Base-by-base conservation (phyloP, 2,888 invertebrate genomes). In the Perithous albicinctus region DNA sequence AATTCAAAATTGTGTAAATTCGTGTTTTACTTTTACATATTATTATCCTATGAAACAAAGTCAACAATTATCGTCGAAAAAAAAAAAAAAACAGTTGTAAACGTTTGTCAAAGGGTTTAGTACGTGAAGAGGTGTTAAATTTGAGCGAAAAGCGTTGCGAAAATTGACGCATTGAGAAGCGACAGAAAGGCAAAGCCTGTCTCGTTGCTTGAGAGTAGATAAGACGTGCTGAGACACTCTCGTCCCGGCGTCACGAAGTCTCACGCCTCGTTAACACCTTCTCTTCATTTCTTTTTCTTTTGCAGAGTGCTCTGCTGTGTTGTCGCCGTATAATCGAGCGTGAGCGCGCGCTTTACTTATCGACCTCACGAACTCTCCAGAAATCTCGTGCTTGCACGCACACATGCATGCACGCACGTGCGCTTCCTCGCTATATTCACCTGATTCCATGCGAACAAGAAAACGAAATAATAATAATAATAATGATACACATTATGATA, bases 201-300 rank as follows among this genome's bases (percentile, higher is more conserved):
- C 29, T 32, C 59, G 59, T 59, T 32, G 59, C 32, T 32, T 7
- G 32, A 32, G 59, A 32, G 59, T 3, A 59, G 59, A 59, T 59
- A 59, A 59, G 59, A 59, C 59, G 59, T 18, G n/a, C n/a, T n/a
- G 59, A 59, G 67, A 67, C 26, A 32, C 15, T 35, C 35, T 48
- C 51, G 51, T 43, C 29, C 59, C 59, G 59, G 59, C 59, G 59
- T 59, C 32, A 26, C 63, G 63, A 38, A 51, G 73, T 63, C 73
- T 51, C 73, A 74, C 63, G 73, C 73, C 73, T 74, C 73, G 63
- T 74, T 74, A 74, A 74, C 73, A 74, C 73, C 63, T 74, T 18
- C 35, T 74, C 63, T 59, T 59, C 43, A 12, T 43, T 29, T 41
- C 41, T 18, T 48, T 46, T 10, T 32, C 12, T 51, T 69, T 51